phyloP scores from a whole-genome alignment of 2,888 invertebrate genomes.

The Serrognathus titanus region DNA sequence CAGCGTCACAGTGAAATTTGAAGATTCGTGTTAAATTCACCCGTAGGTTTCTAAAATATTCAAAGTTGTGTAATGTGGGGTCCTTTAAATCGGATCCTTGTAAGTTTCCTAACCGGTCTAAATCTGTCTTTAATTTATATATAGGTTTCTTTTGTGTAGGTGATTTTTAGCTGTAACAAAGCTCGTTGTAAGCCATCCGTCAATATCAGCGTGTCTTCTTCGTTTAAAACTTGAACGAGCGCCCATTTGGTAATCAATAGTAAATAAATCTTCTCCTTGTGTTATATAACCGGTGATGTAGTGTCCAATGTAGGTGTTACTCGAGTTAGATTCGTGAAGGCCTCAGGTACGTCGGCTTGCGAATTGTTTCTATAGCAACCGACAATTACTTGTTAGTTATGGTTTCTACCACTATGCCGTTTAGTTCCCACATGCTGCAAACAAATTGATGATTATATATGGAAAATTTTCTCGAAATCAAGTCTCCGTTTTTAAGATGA shows the following conservation, averaged over 20 bases:
- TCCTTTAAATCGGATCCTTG: too few relatives aligned
- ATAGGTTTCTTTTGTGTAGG: background rate
- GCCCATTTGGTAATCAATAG: background rate
- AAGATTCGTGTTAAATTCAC: too few relatives aligned
- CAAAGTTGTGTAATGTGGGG: too few relatives aligned
- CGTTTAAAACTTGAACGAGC: background rate
- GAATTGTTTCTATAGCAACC: conserved; percentile 24
- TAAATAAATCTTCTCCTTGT: background rate
- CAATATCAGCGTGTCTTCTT: background rate
- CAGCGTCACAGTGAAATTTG: too few relatives aligned
- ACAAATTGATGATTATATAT: conserved; percentile 2
- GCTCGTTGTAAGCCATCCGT: background rate
- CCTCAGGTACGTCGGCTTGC: conserved; percentile 21
- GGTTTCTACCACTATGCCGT: conserved; percentile 21
- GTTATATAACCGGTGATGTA: background rate
- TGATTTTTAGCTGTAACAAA: background rate
- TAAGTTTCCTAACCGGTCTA: too few relatives aligned
- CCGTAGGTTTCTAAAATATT: too few relatives aligned
- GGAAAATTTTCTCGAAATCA: background rate
- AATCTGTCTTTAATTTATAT: background rate
- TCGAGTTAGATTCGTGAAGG: conserved; percentile 23
- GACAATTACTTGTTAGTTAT: conserved; percentile 25
- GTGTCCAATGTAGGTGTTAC: conserved; percentile 20
- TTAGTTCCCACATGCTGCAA: conserved; percentile 19
- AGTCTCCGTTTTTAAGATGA: background rate